Conservation (phyloP, 37 sponge, comb jelly and placozoan genomes). For the Haliclona indistincta region DNA sequence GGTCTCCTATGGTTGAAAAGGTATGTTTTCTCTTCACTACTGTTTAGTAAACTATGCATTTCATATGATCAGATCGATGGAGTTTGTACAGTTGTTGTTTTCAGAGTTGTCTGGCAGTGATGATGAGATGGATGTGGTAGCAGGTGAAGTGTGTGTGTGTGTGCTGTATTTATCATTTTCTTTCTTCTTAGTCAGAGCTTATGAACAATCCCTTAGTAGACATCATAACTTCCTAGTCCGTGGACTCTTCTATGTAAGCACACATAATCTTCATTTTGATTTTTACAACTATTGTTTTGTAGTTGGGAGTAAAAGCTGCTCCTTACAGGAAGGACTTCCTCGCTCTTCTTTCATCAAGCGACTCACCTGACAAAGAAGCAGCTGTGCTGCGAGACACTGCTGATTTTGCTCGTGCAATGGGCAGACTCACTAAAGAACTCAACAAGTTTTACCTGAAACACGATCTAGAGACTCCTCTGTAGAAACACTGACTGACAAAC, state of each 20-base stretch:
- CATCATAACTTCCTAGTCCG: conserved; percentile 82
- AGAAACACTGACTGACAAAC: too few relatives aligned
- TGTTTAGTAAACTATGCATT: background rate
- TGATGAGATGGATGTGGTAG: conserved; percentile 71
- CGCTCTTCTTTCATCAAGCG: conserved; percentile 37
- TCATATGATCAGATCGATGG: conserved; percentile 54
- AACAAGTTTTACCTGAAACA: conserved; percentile 48
- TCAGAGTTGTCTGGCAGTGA: conserved; percentile 69
- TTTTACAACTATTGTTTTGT: background rate
- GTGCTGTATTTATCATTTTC: background rate
- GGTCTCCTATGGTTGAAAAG: conserved; percentile 87
- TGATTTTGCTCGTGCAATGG: conserved; percentile 30
- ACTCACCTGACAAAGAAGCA: conserved; percentile 33
- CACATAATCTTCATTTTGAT: background rate
- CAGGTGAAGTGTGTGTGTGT: conserved; percentile 42
- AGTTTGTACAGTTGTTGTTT: conserved; percentile 72
- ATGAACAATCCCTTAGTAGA: conserved; percentile 53
- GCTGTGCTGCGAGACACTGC: conserved; percentile 64
- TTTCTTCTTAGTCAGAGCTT: conserved; percentile 68
- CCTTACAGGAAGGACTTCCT: conserved; percentile 72
- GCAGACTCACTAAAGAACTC: conserved; percentile 15
- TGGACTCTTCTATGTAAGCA: conserved; percentile 82
- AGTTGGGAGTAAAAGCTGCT: conserved; percentile 75
- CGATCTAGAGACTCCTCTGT: conserved; percentile 55
- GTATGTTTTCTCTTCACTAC: conserved; percentile 26